phyloP scores from a whole-genome alignment of 2,888 invertebrate genomes.

The Leptarthrus brevirostris region DNA sequence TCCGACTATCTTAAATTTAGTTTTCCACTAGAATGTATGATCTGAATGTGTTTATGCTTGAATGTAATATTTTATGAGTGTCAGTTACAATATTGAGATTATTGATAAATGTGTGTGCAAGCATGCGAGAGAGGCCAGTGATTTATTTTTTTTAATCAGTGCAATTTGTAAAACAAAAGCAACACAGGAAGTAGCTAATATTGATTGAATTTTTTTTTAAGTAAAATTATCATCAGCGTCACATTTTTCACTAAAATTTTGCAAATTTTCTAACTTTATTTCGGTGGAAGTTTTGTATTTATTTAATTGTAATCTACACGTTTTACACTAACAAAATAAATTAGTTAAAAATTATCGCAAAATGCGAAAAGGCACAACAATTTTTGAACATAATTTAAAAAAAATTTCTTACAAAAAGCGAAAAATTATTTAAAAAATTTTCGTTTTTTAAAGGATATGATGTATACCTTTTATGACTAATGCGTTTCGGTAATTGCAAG shows the following conservation, averaged over 20 bases:
- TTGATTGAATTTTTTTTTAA: constrained; percentile 28
- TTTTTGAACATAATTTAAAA: background rate
- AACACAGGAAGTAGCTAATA: constrained; percentile 12
- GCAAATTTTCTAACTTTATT: constrained; percentile 1
- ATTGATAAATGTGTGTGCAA: constrained; percentile 13
- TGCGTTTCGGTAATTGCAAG: constrained; percentile 5
- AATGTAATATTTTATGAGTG: constrained; percentile 1
- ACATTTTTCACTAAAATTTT: constrained; percentile 7
- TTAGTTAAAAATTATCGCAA: constrained; percentile 36
- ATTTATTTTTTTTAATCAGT: constrained; percentile 56
- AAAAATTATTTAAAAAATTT: constrained; percentile 22
- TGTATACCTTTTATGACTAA: constrained; percentile 51
- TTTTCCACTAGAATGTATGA: constrained; percentile 8
- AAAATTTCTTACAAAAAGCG: constrained; percentile 8
- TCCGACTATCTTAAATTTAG: background rate
- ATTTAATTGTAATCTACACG: constrained; percentile 34
- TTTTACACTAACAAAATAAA: constrained; percentile 46
- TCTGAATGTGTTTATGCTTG: background rate
- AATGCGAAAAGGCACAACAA: constrained; percentile 26
- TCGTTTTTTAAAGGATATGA: constrained; percentile 50
- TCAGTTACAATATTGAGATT: constrained; percentile 43
- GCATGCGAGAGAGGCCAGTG: constrained; percentile 55
- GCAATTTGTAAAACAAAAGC: constrained; percentile 57
- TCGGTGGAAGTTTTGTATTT: constrained; percentile 39
- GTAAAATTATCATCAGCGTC: constrained; percentile 1